Percentiles rank a stretch among this genome's conserved stretches.
Evolutionary conservation across 2,797 vertebrate genomes (phyloP).

Genomic region (Hippopotamyrus pictus): DNA sequence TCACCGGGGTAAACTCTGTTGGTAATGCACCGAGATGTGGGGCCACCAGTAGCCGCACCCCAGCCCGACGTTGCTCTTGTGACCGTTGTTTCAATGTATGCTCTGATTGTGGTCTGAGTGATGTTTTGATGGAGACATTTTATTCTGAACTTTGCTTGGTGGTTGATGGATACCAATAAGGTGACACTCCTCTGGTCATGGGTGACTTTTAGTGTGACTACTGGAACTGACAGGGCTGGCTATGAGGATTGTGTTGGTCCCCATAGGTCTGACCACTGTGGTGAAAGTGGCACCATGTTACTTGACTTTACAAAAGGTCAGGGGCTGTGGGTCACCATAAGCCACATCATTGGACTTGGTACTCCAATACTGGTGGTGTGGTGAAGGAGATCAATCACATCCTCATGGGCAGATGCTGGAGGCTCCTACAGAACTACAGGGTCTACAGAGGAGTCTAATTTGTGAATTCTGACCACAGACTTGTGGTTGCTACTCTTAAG

Average conservation of each 20-base stretch:
- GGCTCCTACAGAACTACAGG: neutral
- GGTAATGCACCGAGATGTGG: too few relatives aligned
- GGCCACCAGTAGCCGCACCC: too few relatives aligned
- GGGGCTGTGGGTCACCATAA: neutral
- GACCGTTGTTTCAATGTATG: neutral
- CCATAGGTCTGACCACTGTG: neutral
- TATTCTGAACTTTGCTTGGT: neutral
- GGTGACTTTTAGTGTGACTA: neutral
- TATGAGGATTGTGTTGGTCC: neutral
- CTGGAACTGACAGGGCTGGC: neutral
- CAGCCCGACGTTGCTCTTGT: neutral
- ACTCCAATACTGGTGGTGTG: neutral
- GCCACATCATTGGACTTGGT: neutral
- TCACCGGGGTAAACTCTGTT: too few relatives aligned
- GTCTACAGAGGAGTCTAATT: neutral
- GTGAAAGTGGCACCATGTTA: neutral
- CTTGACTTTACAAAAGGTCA: neutral
- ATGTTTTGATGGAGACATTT: neutral
- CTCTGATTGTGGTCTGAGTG: neutral
- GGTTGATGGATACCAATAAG: neutral
- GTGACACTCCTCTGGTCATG: neutral
- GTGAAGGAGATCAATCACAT: neutral
- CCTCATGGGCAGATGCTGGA: neutral
- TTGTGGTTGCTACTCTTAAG: neutral
- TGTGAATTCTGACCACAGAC: neutral